Evolutionary conservation across 2,888 invertebrate genomes (phyloP).

Genomic region (Eretmocerus hayati): DNA sequence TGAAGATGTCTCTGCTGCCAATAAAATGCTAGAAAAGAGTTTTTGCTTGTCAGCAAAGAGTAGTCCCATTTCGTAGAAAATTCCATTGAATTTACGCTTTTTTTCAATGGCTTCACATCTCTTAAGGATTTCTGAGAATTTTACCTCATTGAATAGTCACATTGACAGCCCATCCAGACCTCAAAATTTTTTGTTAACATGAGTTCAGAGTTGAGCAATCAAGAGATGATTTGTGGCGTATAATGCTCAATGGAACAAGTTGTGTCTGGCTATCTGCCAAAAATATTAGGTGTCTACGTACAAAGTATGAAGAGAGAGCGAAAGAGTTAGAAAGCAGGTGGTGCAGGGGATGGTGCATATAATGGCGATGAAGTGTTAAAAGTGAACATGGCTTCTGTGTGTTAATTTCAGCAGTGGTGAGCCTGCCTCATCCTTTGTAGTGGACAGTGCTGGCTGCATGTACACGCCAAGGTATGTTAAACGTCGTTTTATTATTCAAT

Average conservation of each 20-base stretch:
- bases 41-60: no score
- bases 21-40: no score
- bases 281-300: slow-evolving; percentile 5
- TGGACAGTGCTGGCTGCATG: slow-evolving; percentile 50
- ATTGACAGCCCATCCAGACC: no score
- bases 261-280: slow-evolving; percentile 16
- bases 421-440: slow-evolving; percentile 46
- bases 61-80: no score
- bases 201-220: slow-evolving; percentile 7
- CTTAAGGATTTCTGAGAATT: no score
- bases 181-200: no score
- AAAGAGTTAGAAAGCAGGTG: slow-evolving; percentile 21
- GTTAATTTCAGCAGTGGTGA: slow-evolving; percentile 44
- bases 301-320: background rate
- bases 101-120: no score
- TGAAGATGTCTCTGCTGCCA: no score
- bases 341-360: slow-evolving; percentile 26
- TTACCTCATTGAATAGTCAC: no score
- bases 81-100: no score
- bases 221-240: slow-evolving; percentile 4
- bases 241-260: slow-evolving; percentile 15
- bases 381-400: slow-evolving; percentile 34
- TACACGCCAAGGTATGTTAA: slow-evolving; percentile 53
- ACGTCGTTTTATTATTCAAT: slow-evolving; percentile 21
- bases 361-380: slow-evolving; percentile 31